Percentiles rank a stretch among this genome's conserved stretches.
These are phyloP conservation scores for Enteromius unitaeniatus DNA, from an alignment of 2,797 vertebrate species.

Conservation along the genomic window DNA sequence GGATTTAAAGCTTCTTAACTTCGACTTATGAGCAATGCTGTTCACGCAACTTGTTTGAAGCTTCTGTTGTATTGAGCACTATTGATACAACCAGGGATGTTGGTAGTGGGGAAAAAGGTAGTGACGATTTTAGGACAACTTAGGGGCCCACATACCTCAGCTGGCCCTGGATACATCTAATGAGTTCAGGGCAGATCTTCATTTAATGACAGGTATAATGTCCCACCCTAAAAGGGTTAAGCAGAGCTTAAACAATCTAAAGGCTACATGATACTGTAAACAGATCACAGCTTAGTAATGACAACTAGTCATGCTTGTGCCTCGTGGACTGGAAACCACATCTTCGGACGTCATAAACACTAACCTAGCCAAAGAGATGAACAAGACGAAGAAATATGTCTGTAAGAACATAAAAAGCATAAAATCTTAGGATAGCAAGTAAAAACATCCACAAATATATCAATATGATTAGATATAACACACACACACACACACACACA, in stretches of 20 bases:
- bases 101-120: background rate
- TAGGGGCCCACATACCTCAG: too few species aligned
- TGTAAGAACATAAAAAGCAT: background rate
- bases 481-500: too few species aligned
- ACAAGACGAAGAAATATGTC: background rate
- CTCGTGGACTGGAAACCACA: background rate
- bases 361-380: background rate
- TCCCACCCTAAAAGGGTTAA: background rate
- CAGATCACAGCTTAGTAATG: background rate
- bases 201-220: background rate
- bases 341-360: background rate
- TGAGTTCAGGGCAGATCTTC: conserved; percentile 11
- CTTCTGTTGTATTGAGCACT: background rate
- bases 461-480: background rate
- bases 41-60: background rate
- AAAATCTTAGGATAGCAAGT: background rate
- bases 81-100: background rate
- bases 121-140: background rate
- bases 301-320: background rate
- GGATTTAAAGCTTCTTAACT: conserved; percentile 7
- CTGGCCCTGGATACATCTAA: conserved; percentile 1
- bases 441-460: background rate
- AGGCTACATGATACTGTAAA: background rate
- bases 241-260: conserved; percentile 6
- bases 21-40: background rate